Conservation (phyloP, 2,797 vertebrate species). For the Podargus strigoides region DNA sequence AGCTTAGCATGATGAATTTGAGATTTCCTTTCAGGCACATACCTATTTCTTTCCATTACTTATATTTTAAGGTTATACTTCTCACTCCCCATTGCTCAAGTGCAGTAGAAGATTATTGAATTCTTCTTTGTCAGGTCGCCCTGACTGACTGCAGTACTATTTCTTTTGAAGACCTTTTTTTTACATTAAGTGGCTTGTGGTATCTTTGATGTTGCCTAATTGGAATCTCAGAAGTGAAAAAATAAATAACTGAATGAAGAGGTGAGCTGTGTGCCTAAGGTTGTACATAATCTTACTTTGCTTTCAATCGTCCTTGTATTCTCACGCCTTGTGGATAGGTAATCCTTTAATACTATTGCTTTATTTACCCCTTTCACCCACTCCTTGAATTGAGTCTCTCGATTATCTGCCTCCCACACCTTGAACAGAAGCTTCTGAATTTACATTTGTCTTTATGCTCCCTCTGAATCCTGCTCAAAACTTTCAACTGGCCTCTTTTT, state of each 20-base stretch:
- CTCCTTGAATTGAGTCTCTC: neutral
- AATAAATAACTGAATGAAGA: slow-evolving; percentile 5
- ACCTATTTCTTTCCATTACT: slow-evolving; percentile 10
- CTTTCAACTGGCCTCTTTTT: neutral
- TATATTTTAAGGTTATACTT: slow-evolving; percentile 31
- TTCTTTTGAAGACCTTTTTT: slow-evolving; percentile 45
- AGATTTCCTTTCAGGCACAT: slow-evolving; percentile 27
- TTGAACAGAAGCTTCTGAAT: neutral
- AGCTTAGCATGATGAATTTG: slow-evolving; percentile 20
- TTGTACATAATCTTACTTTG: neutral
- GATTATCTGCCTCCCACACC: neutral
- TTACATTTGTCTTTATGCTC: neutral
- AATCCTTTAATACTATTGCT: neutral
- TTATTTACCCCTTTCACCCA: neutral
- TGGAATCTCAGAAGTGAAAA: slow-evolving; percentile 16
- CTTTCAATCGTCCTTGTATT: neutral
- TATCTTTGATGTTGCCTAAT: slow-evolving; percentile 42
- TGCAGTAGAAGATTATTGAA: slow-evolving; percentile 3
- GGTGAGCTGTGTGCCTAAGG: neutral
- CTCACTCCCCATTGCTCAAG: slow-evolving; percentile 8
- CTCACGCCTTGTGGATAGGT: neutral
- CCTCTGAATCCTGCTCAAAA: neutral
- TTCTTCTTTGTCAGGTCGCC: neutral
- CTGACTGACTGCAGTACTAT: neutral
- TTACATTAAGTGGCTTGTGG: neutral